Evolutionary conservation across 2,113 vertebrate species (phyloP).

Genomic region (Tyto alba): DNA sequence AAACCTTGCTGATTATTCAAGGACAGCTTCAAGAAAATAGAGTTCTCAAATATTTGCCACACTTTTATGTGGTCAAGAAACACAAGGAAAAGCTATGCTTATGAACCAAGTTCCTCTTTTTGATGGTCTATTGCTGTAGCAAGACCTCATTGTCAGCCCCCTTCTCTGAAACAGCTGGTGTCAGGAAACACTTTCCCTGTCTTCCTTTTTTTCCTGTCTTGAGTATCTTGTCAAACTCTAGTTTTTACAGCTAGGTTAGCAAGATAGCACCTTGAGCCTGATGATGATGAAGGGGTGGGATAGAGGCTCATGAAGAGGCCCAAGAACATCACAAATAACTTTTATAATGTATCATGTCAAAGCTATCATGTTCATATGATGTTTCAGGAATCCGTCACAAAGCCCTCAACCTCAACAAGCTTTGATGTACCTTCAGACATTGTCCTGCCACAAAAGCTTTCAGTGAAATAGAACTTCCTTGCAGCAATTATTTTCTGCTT

Average conservation of each 20-base stretch:
- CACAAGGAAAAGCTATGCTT: not conserved
- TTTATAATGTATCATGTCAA: not conserved
- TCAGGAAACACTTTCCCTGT: not conserved
- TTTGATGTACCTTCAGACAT: not conserved
- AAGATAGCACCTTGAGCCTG: not conserved
- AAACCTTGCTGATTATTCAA: not conserved
- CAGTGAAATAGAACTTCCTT: not conserved
- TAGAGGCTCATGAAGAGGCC: not conserved
- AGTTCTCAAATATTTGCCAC: not conserved
- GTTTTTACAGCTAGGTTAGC: not conserved
- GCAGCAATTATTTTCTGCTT: constrained; percentile 8
- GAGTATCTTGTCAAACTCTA: not conserved
- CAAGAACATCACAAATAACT: not conserved
- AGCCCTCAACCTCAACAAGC: not conserved
- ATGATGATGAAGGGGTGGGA: not conserved
- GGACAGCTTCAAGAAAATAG: not conserved
- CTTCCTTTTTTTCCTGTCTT: not conserved
- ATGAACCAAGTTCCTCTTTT: not conserved
- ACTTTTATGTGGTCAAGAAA: not conserved
- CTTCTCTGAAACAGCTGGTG: not conserved
- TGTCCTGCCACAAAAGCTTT: not conserved
- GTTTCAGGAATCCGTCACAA: not conserved
- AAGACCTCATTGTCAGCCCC: not conserved
- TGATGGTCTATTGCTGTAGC: not conserved
- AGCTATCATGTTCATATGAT: not conserved